Base-by-base conservation (phyloP, 2,888 invertebrate genomes). In the Gortyna flavago region DNA sequence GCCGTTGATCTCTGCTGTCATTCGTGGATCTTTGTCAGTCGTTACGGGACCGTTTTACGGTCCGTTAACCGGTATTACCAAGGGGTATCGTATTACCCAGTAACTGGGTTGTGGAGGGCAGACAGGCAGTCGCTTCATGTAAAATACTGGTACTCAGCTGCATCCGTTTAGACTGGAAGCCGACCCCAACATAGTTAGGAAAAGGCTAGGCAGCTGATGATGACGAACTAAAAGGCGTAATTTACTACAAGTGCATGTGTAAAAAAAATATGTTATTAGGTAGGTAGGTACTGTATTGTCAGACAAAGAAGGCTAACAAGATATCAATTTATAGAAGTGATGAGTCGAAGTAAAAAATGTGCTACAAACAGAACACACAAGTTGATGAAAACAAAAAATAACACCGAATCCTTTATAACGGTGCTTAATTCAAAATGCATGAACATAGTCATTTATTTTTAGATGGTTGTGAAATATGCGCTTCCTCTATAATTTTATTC, bases 221-320 rank as follows among this genome's bases (percentile, higher is more conserved):
- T 44, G 44, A 44, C 44, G 44, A 44, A 51, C 8, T 51, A 51
- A 21, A 8, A 51, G 21, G 8, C 8, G 21, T 51, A 51, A 1
- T 81, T 79, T 79, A 72, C 41, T n/a, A 44, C n/a, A 76, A 51
- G 38, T 66, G 38, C 35, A 61, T 11, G 69, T 79, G 77, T 79
- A 79, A 83, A 77, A 41, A 44, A 79, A 69, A 48, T 79, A 69
- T 73, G 74, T 79, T n/a, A 73, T 54, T 25, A 54, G 3, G 35
- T 77, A 54, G 51, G 1, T 66, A 71, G 25, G 38, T 67, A 77
- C 6, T 67, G 16, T 65, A 61, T 73, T 65, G 65, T 68, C 6
- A 25, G 38, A 81, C 51, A 87, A 82, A 89, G 81, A 85, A 70
- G 54, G 64, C 77, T 81, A 87, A 88, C 79, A 86, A 72, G 62